Percentiles rank a stretch among this genome's conserved stretches.
Evolutionary conservation across 2,888 invertebrate genomes (phyloP).

Genomic region (Brenthis hecate): DNA sequence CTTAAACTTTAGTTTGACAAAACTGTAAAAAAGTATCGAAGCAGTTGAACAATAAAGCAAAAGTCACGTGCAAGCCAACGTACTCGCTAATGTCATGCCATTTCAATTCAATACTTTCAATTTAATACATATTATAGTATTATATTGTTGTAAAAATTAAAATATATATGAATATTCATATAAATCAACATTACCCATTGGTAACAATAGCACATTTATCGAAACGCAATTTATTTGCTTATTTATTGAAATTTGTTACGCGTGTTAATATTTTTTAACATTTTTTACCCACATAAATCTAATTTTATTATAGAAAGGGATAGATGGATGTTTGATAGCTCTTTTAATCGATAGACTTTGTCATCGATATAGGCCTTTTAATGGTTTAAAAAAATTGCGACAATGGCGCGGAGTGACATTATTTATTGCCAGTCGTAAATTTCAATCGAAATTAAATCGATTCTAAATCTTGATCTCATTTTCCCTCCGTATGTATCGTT

Average conservation of each 20-base stretch:
- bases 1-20: too few relatives aligned
- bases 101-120: slow-evolving; percentile 41
- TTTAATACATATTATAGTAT: slow-evolving; percentile 33
- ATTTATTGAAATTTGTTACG: slow-evolving; percentile 81
- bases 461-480: slow-evolving; percentile 66
- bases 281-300: slow-evolving; percentile 45
- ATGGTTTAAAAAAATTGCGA: slow-evolving; percentile 78
- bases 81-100: slow-evolving; percentile 45
- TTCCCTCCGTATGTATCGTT: slow-evolving; percentile 61
- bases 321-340: slow-evolving; percentile 47
- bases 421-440: slow-evolving; percentile 79
- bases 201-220: slow-evolving; percentile 74
- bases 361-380: slow-evolving; percentile 75
- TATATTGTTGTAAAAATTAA: slow-evolving; percentile 55
- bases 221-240: slow-evolving; percentile 78
- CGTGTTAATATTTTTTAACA: slow-evolving; percentile 60
- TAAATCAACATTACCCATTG: slow-evolving; percentile 73
- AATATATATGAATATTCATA: slow-evolving; percentile 79
- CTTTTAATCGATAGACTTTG: slow-evolving; percentile 66
- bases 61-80: slow-evolving; percentile 20
- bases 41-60: slow-evolving; percentile 3
- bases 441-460: slow-evolving; percentile 75
- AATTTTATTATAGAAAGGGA: slow-evolving; percentile 61
- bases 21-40: too few relatives aligned
- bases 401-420: slow-evolving; percentile 70